Conservation (phyloP, 2,797 vertebrate species). For the Rousettus madagascariensis region DNA sequence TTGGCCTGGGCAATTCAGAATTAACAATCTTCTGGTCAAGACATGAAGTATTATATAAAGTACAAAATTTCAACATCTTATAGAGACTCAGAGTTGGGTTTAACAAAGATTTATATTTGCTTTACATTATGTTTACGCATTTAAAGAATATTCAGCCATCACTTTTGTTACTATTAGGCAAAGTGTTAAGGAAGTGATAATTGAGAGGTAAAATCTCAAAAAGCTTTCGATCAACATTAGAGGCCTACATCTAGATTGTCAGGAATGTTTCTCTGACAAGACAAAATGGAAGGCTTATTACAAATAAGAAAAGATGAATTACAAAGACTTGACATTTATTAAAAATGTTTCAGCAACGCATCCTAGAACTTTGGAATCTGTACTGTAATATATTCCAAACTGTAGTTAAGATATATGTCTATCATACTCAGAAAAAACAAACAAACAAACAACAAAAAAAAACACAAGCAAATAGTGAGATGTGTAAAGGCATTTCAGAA, state of each 20-base stretch:
- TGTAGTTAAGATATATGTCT: neutral
- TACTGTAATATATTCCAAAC: neutral
- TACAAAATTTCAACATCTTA: neutral
- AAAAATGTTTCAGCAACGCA: neutral
- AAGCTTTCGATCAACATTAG: neutral
- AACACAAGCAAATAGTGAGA: neutral
- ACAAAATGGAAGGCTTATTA: neutral
- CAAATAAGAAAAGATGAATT: slow-evolving; percentile 26
- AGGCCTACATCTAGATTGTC: neutral
- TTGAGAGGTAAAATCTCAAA: neutral
- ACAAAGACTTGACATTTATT: neutral
- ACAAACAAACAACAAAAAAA: neutral
- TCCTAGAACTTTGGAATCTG: neutral
- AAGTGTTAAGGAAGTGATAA: neutral
- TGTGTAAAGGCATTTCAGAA: neutral
- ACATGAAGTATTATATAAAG: neutral
- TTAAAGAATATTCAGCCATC: neutral
- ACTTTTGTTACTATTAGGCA: neutral
- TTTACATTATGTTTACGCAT: neutral
- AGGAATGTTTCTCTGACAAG: neutral
- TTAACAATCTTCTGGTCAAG: neutral
- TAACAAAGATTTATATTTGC: neutral
- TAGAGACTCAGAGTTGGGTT: neutral
- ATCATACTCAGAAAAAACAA: neutral
- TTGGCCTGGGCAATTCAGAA: neutral